Conservation (phyloP, 2,113 vertebrate species). For the Callorhinus ursinus region DNA sequence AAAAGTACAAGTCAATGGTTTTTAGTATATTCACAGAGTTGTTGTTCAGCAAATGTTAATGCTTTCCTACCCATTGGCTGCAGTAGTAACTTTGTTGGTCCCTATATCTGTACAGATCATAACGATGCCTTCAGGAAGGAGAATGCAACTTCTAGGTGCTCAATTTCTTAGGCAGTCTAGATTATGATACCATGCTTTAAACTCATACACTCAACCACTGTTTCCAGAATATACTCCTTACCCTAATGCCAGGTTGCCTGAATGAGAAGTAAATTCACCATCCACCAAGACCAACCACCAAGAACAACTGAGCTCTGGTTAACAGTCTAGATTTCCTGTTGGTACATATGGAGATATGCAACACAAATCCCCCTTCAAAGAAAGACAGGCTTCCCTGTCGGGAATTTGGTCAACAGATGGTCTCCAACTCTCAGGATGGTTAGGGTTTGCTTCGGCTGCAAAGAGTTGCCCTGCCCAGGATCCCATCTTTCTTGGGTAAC, state of each 20-base stretch:
- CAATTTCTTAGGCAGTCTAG: neutral
- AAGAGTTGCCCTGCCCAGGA: neutral
- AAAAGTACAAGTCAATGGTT: neutral
- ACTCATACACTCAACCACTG: neutral
- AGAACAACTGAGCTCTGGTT: neutral
- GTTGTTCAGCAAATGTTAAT: neutral
- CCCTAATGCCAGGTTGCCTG: neutral
- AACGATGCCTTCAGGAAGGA: neutral
- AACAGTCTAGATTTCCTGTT: neutral
- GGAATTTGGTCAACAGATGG: neutral
- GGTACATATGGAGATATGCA: neutral
- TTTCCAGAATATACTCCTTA: neutral
- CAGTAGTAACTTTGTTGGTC: neutral
- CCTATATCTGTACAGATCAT: neutral
- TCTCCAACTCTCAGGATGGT: neutral
- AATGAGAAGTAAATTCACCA: neutral
- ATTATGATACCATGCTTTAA: neutral
- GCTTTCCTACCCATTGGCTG: neutral
- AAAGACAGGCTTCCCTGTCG: neutral
- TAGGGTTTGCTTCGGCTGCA: neutral
- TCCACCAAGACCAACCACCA: neutral
- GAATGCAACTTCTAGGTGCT: neutral
- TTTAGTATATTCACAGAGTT: neutral
- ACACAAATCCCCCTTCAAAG: neutral
- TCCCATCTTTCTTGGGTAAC: neutral